Percentiles rank a stretch among this genome's conserved stretches.
Evolutionary conservation across 2,888 invertebrate species (phyloP).

Genomic region (Noctua janthe): DNA sequence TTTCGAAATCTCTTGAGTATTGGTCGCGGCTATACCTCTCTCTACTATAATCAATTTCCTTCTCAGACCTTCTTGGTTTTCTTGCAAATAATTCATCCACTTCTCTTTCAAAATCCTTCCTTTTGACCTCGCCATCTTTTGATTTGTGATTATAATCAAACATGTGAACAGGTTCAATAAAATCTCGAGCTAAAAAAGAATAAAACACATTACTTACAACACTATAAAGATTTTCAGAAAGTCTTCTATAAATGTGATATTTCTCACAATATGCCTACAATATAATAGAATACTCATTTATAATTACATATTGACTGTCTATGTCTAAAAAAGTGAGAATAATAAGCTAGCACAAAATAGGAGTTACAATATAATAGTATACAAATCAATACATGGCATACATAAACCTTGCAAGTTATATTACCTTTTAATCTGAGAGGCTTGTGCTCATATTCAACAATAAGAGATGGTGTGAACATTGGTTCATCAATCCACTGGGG

Average conservation of each 20-base stretch:
- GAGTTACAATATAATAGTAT: slow-evolving; percentile 4
- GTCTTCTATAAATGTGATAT: neutral
- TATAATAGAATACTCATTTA: neutral
- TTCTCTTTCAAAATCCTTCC: slow-evolving; percentile 83
- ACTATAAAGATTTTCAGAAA: neutral
- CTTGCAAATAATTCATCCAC: slow-evolving; percentile 81
- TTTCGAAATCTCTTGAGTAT: slow-evolving; percentile 73
- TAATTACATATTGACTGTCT: neutral
- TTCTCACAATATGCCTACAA: neutral
- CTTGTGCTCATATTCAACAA: slow-evolving; percentile 94
- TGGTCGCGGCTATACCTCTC: slow-evolving; percentile 74
- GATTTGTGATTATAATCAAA: slow-evolving; percentile 93
- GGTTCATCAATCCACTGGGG: slow-evolving; percentile 85
- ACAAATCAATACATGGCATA: slow-evolving; percentile 4
- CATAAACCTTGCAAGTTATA: slow-evolving; percentile 37
- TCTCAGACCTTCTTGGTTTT: slow-evolving; percentile 75
- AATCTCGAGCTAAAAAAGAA: slow-evolving; percentile 84
- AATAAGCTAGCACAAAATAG: neutral
- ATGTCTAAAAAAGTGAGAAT: neutral
- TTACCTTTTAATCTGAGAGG: slow-evolving; percentile 90
- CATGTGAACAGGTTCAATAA: slow-evolving; percentile 92
- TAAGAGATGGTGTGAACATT: slow-evolving; percentile 89
- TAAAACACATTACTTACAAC: slow-evolving; percentile 28
- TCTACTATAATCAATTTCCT: slow-evolving; percentile 69
- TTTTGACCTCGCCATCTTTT: slow-evolving; percentile 82